A percentile compares a stretch with the other conserved stretches of the same genome.
Conservation (phyloP, 2,797 vertebrate species). For the Sitta carolinensis region DNA sequence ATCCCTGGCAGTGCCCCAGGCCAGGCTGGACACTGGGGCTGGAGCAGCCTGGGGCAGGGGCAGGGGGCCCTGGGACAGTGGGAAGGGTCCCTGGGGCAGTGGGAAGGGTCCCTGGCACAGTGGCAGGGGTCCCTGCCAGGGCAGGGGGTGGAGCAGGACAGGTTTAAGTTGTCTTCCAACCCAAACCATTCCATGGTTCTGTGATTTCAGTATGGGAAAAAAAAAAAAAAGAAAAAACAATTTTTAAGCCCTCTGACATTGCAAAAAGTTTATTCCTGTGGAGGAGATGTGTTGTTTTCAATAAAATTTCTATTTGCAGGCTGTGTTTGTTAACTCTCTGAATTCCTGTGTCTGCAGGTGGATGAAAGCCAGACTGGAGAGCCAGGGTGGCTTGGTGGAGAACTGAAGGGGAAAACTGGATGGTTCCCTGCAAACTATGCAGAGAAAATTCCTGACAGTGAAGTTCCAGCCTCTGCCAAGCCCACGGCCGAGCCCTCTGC, state of each 20-base stretch:
- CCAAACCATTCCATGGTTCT: too few species aligned
- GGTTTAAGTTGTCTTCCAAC: too few species aligned
- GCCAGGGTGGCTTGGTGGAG: conserved; percentile 96
- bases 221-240: accelerated
- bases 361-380: conserved; percentile 98
- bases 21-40: too few species aligned
- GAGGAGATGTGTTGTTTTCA: neutral
- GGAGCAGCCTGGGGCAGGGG: too few species aligned
- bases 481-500: conserved; percentile 63
- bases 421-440: conserved; percentile 99
- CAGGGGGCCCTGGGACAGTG: too few species aligned
- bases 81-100: too few species aligned
- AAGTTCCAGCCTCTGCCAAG: conserved; percentile 84
- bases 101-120: too few species aligned
- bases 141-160: neutral
- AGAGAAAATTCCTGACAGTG: conserved; percentile 90
- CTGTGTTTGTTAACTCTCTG: neutral
- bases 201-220: neutral
- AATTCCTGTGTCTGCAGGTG: conserved; percentile 79
- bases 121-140: neutral
- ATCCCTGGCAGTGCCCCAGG: too few species aligned
- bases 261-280: neutral
- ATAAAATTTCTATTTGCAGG: neutral
- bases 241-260: neutral
- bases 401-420: conserved; percentile 92